phyloP scores from a whole-genome alignment of 2,797 vertebrate species.

The Petrocephalus sullivani region DNA sequence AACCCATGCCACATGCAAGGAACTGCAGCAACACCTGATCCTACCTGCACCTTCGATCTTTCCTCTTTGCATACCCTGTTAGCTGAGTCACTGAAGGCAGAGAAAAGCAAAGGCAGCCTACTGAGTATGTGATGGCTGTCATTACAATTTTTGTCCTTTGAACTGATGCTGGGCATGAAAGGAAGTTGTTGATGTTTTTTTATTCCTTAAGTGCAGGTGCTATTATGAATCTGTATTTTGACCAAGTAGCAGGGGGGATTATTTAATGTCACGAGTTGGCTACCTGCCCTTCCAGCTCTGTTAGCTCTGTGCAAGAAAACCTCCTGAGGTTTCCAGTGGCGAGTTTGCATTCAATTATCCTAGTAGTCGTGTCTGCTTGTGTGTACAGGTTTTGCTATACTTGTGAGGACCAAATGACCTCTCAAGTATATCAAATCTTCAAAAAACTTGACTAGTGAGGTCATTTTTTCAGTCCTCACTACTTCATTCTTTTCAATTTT shows the following conservation, averaged over 20 bases:
- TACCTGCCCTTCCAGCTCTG: neutral
- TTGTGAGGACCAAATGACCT: no score
- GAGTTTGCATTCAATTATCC: neutral
- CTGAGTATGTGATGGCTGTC: neutral
- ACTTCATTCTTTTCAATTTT: no score
- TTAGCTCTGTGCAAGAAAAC: neutral
- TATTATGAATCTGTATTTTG: neutral
- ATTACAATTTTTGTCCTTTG: neutral
- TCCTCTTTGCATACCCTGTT: neutral
- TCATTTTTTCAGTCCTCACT: no score
- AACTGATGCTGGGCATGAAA: neutral
- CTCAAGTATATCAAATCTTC: no score
- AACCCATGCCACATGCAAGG: neutral
- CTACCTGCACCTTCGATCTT: neutral
- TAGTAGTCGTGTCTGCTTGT: neutral
- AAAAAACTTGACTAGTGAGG: no score
- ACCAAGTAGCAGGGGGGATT: neutral
- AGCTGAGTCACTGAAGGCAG: neutral
- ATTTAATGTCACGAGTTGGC: neutral
- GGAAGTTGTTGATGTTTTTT: neutral
- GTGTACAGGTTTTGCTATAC: neutral
- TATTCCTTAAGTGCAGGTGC: neutral
- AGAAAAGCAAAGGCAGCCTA: neutral
- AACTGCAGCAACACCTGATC: neutral
- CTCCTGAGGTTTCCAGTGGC: neutral